Evolutionary conservation across 2,888 invertebrate genomes (phyloP).

Genomic region (Tetramorium bicarinatum): DNA sequence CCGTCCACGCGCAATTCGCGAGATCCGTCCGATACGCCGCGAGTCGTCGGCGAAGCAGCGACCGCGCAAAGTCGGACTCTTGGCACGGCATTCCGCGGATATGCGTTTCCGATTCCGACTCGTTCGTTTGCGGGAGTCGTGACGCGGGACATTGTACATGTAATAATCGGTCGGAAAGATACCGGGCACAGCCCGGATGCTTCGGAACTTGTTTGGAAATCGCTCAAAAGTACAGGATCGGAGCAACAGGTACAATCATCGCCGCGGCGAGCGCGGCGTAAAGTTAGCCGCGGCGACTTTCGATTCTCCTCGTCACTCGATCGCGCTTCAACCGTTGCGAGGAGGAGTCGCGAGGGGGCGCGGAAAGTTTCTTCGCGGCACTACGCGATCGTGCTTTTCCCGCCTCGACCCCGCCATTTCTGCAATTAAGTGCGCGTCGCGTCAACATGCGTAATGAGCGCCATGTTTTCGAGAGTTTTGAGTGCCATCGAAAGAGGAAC

Average conservation of each 20-base stretch:
- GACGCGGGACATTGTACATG: neutral
- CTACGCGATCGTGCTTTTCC: neutral
- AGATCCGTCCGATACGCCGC: neutral
- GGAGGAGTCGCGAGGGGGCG: neutral
- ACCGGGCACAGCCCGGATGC: neutral
- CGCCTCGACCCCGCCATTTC: neutral
- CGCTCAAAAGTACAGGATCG: neutral
- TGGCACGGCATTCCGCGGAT: neutral
- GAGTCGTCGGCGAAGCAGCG: neutral
- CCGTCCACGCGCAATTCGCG: neutral
- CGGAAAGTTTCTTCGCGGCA: neutral
- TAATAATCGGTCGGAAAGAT: neutral
- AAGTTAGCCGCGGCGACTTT: neutral
- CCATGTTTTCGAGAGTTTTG: neutral
- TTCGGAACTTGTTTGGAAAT: neutral
- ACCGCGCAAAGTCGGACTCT: neutral
- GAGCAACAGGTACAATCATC: constrained; percentile 11
- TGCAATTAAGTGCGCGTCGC: neutral
- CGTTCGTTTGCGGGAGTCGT: no score
- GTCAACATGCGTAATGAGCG: neutral
- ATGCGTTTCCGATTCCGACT: neutral
- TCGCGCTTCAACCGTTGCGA: neutral
- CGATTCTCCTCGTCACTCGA: neutral
- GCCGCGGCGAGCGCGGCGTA: neutral
- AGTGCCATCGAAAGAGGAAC: neutral